Percentiles rank a stretch among this genome's conserved stretches.
Conservation (phyloP, 23 tunicate genomes). For the Styela clava region DNA sequence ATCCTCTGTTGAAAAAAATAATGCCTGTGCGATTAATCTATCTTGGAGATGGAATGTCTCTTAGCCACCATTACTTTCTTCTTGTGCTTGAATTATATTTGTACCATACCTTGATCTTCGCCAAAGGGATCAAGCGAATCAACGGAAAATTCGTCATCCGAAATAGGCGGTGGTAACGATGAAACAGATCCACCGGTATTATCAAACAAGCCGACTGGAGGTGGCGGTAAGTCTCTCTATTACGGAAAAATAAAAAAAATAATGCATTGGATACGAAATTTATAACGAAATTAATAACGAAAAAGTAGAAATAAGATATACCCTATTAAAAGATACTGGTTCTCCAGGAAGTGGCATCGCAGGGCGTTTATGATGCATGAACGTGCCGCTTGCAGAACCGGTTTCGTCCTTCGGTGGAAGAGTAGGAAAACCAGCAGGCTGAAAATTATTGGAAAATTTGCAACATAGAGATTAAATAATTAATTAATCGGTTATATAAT, state of each 20-base stretch:
- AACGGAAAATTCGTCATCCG: not conserved
- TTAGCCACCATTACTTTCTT: not conserved
- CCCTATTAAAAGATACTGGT: not conserved
- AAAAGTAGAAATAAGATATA: not conserved
- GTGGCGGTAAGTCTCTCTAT: not conserved
- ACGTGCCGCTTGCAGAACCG: constrained; percentile 11
- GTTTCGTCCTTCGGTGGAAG: constrained; percentile 12
- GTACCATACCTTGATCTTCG: not conserved
- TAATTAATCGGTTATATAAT: too few relatives aligned
- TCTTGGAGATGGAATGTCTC: not conserved
- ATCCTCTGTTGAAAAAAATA: constrained; percentile 13
- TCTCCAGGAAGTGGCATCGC: not conserved
- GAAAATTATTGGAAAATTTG: too few relatives aligned
- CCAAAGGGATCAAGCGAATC: not conserved
- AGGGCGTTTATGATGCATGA: not conserved
- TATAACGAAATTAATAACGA: not conserved
- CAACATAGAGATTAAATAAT: too few relatives aligned
- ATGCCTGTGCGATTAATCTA: too few relatives aligned
- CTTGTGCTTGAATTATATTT: not conserved
- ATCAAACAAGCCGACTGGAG: not conserved
- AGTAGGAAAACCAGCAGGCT: not conserved
- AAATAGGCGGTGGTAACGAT: not conserved
- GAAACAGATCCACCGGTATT: not conserved
- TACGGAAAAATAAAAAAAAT: too few relatives aligned
- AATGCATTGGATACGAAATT: too few relatives aligned